phyloP scores from a whole-genome alignment of 2,888 invertebrate species.

The Diaprepes abbreviatus region DNA sequence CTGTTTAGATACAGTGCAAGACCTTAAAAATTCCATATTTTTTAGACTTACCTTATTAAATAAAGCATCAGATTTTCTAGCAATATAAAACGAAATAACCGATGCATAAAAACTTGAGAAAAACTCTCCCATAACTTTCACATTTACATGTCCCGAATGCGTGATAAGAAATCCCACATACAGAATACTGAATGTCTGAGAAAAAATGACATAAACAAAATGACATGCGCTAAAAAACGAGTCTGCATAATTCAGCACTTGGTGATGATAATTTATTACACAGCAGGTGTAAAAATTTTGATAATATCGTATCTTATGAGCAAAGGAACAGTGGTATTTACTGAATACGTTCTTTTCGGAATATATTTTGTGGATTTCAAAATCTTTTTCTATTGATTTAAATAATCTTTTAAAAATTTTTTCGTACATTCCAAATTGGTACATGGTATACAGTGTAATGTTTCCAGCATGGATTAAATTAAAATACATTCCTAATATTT shows the following conservation, averaged over 20 bases:
- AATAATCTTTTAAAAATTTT: slow-evolving; percentile 7
- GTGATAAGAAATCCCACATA: slow-evolving; percentile 15
- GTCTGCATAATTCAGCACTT: slow-evolving; percentile 10
- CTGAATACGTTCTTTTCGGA: background rate
- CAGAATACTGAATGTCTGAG: slow-evolving; percentile 14
- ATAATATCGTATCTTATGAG: slow-evolving; percentile 17
- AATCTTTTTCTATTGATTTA: slow-evolving; percentile 10
- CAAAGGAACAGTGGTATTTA: slow-evolving; percentile 4
- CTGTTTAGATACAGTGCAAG: too few relatives aligned
- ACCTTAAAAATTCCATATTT: too few relatives aligned
- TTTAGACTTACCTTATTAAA: slow-evolving; percentile 19
- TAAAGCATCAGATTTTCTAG: slow-evolving; percentile 9
- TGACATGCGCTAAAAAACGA: slow-evolving; percentile 14
- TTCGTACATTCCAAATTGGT: slow-evolving; percentile 3
- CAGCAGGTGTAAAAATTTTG: slow-evolving; percentile 29
- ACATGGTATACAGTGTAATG: background rate
- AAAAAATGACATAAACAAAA: slow-evolving; percentile 22
- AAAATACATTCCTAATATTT: background rate
- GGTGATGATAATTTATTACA: slow-evolving; percentile 28
- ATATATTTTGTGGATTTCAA: slow-evolving; percentile 4
- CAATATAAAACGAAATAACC: slow-evolving; percentile 7
- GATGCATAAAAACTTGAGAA: background rate
- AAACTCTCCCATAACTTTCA: background rate
- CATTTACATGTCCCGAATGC: background rate
- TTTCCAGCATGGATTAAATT: slow-evolving; percentile 3